Evolutionary conservation across 2,888 invertebrate genomes (phyloP), one percentile per base, ranked within the genome.

Genomic region (Saturnia japonica): DNA sequence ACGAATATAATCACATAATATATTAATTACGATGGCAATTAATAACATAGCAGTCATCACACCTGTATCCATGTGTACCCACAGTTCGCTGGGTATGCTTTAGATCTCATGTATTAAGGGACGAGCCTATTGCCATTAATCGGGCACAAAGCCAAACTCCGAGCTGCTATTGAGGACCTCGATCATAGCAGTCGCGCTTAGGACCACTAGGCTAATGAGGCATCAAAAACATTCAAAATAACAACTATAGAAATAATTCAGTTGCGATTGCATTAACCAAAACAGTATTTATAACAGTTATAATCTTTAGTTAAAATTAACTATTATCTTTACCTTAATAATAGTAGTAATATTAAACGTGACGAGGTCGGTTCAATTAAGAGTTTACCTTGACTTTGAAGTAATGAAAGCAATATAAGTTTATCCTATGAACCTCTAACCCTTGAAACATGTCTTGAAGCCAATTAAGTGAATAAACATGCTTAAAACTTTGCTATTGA

Each of bases 341-440:
- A 60, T 28, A 60, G 9, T 6, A 19, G 6, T 54, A 22, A 22
- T 1, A 54, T 22, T 22, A 54, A 19, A 40, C 40, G 40, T 40
- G 1, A n/a, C 64, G n/a, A 64, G 64, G n/a, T 64, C 19, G n/a
- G 19, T 64, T 40, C 64, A 40, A 64, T 40, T 64, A n/a, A 64
- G 16, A 64, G 7, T 62, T 62, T 62, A 34, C n/a, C 40, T 64
- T 28, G 1, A 60, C 12, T 60, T 60, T 28, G 57, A 60, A 40
- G 8, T 19, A n/a, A 40, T 16, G n/a, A 64, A 64, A 40, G 40
- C 34, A 19, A 64, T 40, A 40, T 12, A 8, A 64, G 34, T n/a
- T 64, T 64, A n/a, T 19, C 40, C 64, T 40, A 40, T 40, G 40
- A n/a, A 64, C 40, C 19, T 60, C 12, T 64, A 62, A 64, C 34